Evolutionary conservation across 2,797 vertebrate genomes (phyloP), one percentile per base, ranked within the genome.

Genomic region (Amblyopsis hoosieri): DNA sequence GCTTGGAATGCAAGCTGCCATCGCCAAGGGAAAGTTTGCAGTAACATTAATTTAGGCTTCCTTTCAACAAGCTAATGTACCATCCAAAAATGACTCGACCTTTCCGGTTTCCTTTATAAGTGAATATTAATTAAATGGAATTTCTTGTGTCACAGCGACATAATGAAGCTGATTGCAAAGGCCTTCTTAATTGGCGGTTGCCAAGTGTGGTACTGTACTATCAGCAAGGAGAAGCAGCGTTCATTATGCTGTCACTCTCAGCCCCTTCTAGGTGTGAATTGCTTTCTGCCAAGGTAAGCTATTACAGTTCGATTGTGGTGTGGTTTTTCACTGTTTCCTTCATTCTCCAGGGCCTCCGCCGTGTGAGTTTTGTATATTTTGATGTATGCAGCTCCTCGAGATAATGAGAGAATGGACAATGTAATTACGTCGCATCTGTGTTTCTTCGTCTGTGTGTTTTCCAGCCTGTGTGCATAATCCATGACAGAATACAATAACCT

Each of bases 161-260:
- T 66, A 45, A 9, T 5, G 14, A 2, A 67, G 64, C 68, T 67
- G 62, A 71, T 76, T 57, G 57, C 63, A 46, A 10, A 51, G 2
- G 0, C 62, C 57, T 79, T 78, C 81, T 78, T 63, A 77, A 74
- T 82, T 72, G 49, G 64, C 61, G 60, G 63, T 79, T 79, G 67
- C 71, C 78, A 72, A 65, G 74, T 67, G 55, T 78, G 76, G 72
- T 48, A 57, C 56, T 54, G 62, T 62, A 66, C 65, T 55, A 60
- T 45, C 67, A 75, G 71, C 64, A 82, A 71, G 66, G 23, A 79
- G 72, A 12, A 0, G 49, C 69, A 70, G n/a, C 23, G 71, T 74
- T 86, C 81, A 86, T 86, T 83, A 86, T 31, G 45, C 69, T 81
- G 78, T 85, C 83, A 83, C 54, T 57, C 60, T 67, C 79, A 65